A percentile compares a stretch with the other conserved stretches of the same genome.
Conservation (phyloP, 2,888 invertebrate genomes). For the Epirrita christyi region DNA sequence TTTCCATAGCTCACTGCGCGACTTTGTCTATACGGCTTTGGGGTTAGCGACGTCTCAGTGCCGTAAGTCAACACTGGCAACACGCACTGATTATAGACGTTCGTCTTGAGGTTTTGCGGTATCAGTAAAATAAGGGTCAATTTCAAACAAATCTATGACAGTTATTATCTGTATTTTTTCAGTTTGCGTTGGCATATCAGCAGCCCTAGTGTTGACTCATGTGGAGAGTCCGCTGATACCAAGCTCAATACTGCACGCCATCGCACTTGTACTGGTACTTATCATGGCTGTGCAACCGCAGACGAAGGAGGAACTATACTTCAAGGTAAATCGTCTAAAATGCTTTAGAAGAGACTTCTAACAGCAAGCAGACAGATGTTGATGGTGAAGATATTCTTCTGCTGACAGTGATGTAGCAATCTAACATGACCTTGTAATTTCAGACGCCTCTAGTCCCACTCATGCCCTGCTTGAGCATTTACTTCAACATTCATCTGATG, state of each 20-base stretch:
- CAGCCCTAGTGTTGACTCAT: constrained; percentile 52
- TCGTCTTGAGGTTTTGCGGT: too few species aligned
- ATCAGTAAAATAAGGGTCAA: too few species aligned
- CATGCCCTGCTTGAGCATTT: constrained; percentile 91
- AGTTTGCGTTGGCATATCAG: constrained; percentile 57
- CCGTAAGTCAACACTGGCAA: too few species aligned
- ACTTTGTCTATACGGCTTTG: too few species aligned
- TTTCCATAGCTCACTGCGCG: too few species aligned
- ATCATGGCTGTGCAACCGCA: constrained; percentile 68
- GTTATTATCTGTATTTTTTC: constrained; percentile 39
- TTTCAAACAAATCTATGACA: too few species aligned
- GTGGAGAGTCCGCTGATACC: constrained; percentile 47
- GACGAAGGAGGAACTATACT: constrained; percentile 52
- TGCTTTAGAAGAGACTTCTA: too few species aligned
- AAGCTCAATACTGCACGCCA: constrained; percentile 49
- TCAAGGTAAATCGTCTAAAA: constrained; percentile 52
- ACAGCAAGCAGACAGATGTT: not conserved
- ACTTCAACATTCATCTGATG: constrained; percentile 94
- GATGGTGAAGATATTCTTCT: not conserved
- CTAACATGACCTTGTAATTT: constrained; percentile 34
- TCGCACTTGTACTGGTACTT: constrained; percentile 54
- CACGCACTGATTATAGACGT: too few species aligned
- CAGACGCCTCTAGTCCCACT: constrained; percentile 94
- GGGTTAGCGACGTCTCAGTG: too few species aligned
- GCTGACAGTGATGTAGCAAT: not conserved